Evolutionary conservation across 2,797 vertebrate genomes (phyloP), one percentile per base, ranked within the genome.

Genomic region (Gadopsis bispinosus): DNA sequence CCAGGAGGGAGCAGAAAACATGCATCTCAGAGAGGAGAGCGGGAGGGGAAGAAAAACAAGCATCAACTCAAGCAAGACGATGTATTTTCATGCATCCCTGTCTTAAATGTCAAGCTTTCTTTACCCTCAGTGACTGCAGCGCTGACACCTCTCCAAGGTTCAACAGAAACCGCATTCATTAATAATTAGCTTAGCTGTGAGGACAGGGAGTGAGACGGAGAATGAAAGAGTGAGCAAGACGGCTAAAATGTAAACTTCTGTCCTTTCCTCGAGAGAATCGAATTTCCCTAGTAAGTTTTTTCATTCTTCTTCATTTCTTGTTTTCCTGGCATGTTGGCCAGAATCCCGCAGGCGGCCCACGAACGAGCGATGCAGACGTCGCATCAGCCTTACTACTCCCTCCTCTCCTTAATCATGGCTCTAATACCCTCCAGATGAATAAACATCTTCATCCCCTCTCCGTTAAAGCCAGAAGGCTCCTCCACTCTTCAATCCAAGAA

Each of bases 381-480:
- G 95, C 92, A 93, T 93, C 91, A 89, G 91, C 92, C 91, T 67
- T 77, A 81, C 87, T 86, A 85, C 93, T 94, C 92, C 92, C 90
- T 91, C 89, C 92, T 90, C 92, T 94, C 91, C 94, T 97, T 97
- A 98, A 98, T 97, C 96, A 97, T 95, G 95, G 94, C 95, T 94
- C 93, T 97, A 98, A 99, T 97, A 97, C 93, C 95, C 94, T 97
- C 97, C 97, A 98, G 97, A 98, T 98, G 97, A 98, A 96, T 94
- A 98, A 98, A 98, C 97, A 97, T 95, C 94, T 96, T 95, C 94
- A 93, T 95, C 94, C 92, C 94, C 94, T 92, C 92, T 94, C 92
- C 91, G 96, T 95, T 94, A 95, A 95, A 95, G 95, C 93, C 95
- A 95, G 93, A 95, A 96, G 96, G 95, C 95, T 96, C 95, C 95